Conservation (phyloP, 1,140 invertebrate species). For the Rhizoglyphus robini region DNA sequence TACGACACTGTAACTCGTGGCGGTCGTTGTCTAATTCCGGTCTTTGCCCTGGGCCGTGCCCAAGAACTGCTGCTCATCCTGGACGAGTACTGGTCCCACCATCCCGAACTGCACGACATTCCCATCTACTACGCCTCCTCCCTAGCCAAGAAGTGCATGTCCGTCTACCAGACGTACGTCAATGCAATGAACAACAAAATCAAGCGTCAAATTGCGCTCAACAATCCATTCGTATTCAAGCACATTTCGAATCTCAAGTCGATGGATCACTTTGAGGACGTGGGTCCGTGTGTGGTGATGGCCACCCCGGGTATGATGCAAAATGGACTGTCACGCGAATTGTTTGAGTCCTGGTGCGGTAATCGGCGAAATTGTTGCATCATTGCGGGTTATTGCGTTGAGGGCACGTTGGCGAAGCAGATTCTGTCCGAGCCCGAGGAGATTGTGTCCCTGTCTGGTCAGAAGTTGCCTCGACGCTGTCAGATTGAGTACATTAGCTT, state of each 20-base stretch:
- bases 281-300: conserved; percentile 97
- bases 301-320: conserved; percentile 99
- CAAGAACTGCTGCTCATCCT: conserved; percentile 91
- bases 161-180: conserved; percentile 97
- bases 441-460: conserved; percentile 83
- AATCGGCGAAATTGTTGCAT: conserved; percentile 96
- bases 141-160: conserved; percentile 98
- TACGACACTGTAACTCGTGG: conserved; percentile 91
- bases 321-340: conserved; percentile 85
- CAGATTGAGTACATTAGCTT: conserved; percentile 99
- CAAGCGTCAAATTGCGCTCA: conserved; percentile 84
- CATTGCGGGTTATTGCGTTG: conserved; percentile 97
- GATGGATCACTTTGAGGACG: conserved; percentile 98
- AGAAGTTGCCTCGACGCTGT: conserved; percentile 90
- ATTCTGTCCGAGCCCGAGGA: conserved; percentile 96
- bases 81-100: conserved; percentile 95
- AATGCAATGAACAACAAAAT: conserved; percentile 99
- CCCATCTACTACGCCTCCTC: conserved; percentile 99
- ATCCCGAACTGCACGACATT: conserved; percentile 95
- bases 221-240: conserved; percentile 98
- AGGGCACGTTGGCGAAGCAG: conserved; percentile 93
- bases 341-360: conserved; percentile 98
- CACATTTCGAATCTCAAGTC: conserved; percentile 98
- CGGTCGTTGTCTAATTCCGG: conserved; percentile 92
- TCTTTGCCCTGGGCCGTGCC: conserved; percentile 93